A percentile compares a stretch with the other conserved stretches of the same genome.
These are phyloP conservation scores for Rhea pennata DNA, from an alignment of 2,113 vertebrate species.

Conservation along the genomic window DNA sequence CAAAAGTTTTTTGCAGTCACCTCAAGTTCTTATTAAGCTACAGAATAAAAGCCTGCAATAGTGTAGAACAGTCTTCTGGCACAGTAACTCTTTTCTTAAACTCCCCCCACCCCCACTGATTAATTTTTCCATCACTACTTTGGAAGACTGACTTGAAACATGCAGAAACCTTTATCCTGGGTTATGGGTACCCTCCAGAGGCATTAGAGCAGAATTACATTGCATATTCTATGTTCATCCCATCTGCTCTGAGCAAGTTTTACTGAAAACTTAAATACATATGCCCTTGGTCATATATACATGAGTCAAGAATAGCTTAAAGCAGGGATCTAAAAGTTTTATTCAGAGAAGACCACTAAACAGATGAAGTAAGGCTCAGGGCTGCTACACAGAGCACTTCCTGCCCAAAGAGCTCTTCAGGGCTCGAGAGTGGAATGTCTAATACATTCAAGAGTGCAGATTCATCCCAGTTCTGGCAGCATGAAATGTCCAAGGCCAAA, in stretches of 20 bases:
- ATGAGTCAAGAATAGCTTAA: background rate
- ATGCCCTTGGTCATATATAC: background rate
- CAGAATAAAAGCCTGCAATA: background rate
- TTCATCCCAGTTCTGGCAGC: accelerated
- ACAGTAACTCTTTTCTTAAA: background rate
- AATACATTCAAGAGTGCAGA: background rate
- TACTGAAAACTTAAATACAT: no score
- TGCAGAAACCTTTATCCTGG: background rate
- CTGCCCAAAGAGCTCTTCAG: background rate
- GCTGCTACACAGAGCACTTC: background rate
- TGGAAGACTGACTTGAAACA: background rate
- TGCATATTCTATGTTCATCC: background rate
- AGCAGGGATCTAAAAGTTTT: background rate
- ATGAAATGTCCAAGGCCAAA: background rate
- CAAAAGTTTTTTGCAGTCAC: background rate
- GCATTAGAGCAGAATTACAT: background rate
- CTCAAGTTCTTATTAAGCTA: background rate
- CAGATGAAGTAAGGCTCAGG: accelerated
- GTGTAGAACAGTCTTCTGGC: no score
- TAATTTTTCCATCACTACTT: background rate
- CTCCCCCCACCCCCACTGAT: background rate
- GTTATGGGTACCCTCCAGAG: background rate
- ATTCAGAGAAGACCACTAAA: background rate
- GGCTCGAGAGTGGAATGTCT: background rate
- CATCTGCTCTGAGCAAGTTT: background rate